Evolutionary conservation across 2,797 vertebrate genomes (phyloP), one percentile per base, ranked within the genome.

Genomic region (Rousettus madagascariensis): DNA sequence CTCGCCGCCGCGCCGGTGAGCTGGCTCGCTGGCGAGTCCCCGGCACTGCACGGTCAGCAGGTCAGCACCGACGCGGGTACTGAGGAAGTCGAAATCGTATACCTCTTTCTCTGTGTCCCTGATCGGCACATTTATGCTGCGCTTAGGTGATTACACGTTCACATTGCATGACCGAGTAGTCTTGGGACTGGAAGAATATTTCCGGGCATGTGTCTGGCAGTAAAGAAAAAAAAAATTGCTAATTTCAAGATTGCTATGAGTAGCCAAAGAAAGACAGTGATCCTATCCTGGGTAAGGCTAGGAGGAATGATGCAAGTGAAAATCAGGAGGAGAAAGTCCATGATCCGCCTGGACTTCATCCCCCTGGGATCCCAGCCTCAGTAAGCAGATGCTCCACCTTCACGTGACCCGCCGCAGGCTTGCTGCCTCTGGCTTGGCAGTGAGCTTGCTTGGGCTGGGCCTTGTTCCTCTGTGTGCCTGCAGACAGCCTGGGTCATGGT

Each of bases 181-280:
- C 71, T 87, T 91, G 66, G 80, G 49, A 77, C 88, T 57, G 20
- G 51, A 72, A 68, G 75, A 38, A 28, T 68, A 86, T 94, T 84
- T 83, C 36, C 30, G 2, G 55, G 43, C 38, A 2, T 28, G 28
- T 36, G 30, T 66, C 59, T 94, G 59, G 13, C 53, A 93, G 19
- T 51, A 61, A 85, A 24, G 24, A 51, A 94, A 55, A 75, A 38
- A 33, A 85, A 41, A 65, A 41, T 4, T 68, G 24, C 46, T 69
- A 19, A 83, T 90, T 80, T 95, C 59, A 75, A 57, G 51, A 84
- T 91, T 28, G 63, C 33, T 69, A 11, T 82, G 33, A 51, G 55
- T n/a, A 92, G 90, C 74, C n/a, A 63, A 71, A 15, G 51, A 94
- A 96, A 74, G 57, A n/a, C 33, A 71, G 9, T n/a, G 51, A 26